These are phyloP conservation scores for Lepilemur ruficaudatus DNA, from an alignment of 2,797 vertebrate genomes.

Conservation along the genomic window DNA sequence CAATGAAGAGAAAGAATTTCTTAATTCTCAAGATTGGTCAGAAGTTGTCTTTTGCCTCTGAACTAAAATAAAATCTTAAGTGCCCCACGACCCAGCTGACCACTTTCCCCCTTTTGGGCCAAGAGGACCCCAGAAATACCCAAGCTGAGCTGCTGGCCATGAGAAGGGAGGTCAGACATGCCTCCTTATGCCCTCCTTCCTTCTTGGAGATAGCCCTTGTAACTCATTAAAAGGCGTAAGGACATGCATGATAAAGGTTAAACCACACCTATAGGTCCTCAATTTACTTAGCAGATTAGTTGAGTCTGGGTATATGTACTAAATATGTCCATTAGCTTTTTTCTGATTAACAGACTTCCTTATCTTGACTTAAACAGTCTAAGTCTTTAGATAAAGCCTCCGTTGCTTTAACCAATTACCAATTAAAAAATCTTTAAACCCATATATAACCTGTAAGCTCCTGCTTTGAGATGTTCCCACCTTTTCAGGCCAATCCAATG, in stretches of 20 bases:
- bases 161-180: background rate
- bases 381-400: background rate
- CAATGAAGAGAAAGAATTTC: background rate
- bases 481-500: background rate
- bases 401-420: background rate
- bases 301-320: background rate
- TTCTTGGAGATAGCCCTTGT: background rate
- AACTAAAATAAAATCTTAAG: background rate
- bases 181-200: no score
- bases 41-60: background rate
- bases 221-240: background rate
- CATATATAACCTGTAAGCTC: no score
- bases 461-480: no score
- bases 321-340: background rate
- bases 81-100: background rate
- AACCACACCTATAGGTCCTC: background rate
- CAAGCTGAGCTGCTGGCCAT: background rate
- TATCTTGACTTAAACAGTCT: background rate
- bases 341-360: background rate
- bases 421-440: background rate
- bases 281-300: no score
- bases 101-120: background rate
- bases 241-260: background rate
- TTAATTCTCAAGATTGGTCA: background rate
- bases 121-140: background rate